Evolutionary conservation across 2,797 vertebrate genomes (phyloP).

Genomic region (Melanotaenia maccullochi): DNA sequence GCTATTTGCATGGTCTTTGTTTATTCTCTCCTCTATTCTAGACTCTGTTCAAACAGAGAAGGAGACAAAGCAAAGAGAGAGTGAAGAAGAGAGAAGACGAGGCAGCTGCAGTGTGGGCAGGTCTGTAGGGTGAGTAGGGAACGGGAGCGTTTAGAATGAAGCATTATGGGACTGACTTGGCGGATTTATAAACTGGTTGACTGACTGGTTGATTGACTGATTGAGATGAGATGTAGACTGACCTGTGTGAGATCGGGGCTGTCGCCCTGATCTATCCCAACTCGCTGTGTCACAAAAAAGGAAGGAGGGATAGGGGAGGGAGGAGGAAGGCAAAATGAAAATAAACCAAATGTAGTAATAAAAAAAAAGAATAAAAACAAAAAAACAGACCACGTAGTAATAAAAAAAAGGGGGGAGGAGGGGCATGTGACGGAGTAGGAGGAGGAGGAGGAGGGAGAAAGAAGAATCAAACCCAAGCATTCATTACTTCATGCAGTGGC

Average conservation of each 20-base stretch:
- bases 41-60: constrained; percentile 62
- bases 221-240: constrained; percentile 89
- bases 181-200: constrained; percentile 73
- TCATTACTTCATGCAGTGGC: constrained; percentile 87
- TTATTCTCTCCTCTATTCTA: constrained; percentile 72
- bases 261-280: constrained; percentile 96
- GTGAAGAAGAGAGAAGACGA: constrained; percentile 75
- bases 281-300: constrained; percentile 94
- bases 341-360: constrained; percentile 79
- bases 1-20: constrained; percentile 50
- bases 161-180: constrained; percentile 80
- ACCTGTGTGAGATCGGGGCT: constrained; percentile 98
- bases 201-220: constrained; percentile 81
- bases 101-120: constrained; percentile 78
- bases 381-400: constrained; percentile 64
- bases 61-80: constrained; percentile 62
- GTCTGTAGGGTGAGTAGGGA: constrained; percentile 86
- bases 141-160: constrained; percentile 81
- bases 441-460: constrained; percentile 83
- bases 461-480: constrained; percentile 87
- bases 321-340: constrained; percentile 79
- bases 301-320: constrained; percentile 60
- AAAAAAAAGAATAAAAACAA: constrained; percentile 68
- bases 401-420: constrained; percentile 55
- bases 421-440: constrained; percentile 71